Percentiles rank a stretch among this genome's conserved stretches.
Evolutionary conservation across 2,888 invertebrate species (phyloP).

Genomic region (Pristionchus exspectatus): DNA sequence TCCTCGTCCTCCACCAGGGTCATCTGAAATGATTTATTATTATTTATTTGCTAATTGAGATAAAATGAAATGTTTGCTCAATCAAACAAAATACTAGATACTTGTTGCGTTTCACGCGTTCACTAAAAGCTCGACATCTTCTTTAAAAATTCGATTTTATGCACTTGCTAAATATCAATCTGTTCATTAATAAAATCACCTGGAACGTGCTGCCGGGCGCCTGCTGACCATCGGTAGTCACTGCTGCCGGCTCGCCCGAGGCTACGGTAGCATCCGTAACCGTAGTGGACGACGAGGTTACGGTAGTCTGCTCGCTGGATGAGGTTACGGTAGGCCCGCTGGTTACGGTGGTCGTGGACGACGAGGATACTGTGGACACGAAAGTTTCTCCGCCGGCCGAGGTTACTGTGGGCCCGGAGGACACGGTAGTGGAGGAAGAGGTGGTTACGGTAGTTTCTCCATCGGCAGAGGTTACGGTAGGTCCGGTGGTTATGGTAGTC

Average conservation of each 20-base stretch:
- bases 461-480: neutral
- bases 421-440: neutral
- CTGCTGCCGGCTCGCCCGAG: neutral
- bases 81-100: too few relatives aligned
- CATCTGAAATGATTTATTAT: slow-evolving; percentile 9
- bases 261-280: neutral
- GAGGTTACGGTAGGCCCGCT: neutral
- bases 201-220: slow-evolving; percentile 42
- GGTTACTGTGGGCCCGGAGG: neutral
- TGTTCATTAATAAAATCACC: neutral
- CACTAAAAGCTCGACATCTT: too few relatives aligned
- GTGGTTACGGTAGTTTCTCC: neutral
- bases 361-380: neutral
- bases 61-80: neutral
- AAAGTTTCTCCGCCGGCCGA: neutral
- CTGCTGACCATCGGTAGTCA: neutral
- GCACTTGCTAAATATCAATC: too few relatives aligned
- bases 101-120: too few relatives aligned
- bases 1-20: neutral
- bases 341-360: neutral
- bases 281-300: slow-evolving; percentile 1
- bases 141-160: neutral
- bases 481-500: neutral
- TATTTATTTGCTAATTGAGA: neutral
- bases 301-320: neutral